A percentile compares a stretch with the other conserved stretches of the same genome.
phyloP scores from a whole-genome alignment of 2,888 invertebrate genomes.

The Drosophila anomalipes region DNA sequence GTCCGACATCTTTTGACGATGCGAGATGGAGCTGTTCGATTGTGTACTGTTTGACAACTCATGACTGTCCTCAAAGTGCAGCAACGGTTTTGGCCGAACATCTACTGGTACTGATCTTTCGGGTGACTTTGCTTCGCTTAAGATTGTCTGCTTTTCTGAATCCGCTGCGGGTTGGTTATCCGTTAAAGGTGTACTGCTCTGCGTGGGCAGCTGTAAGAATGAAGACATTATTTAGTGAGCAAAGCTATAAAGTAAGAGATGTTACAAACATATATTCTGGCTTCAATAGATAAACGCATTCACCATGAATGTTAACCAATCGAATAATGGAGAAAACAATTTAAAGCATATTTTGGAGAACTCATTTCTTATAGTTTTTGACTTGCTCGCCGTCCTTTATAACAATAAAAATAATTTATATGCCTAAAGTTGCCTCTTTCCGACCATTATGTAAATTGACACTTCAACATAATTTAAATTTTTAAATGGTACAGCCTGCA shows the following conservation, averaged over 20 bases:
- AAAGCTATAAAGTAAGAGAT: background rate
- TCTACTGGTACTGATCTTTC: background rate
- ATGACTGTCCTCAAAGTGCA: background rate
- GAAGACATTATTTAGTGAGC: background rate
- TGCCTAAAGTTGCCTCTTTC: background rate
- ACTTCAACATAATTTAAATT: background rate
- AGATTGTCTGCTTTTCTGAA: background rate
- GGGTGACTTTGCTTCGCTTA: background rate
- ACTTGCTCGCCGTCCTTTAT: background rate
- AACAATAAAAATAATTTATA: background rate
- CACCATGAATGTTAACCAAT: background rate
- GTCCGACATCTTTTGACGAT: constrained; percentile 3
- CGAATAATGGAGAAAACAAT: background rate
- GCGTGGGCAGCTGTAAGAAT: constrained; percentile 29
- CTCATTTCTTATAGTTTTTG: background rate
- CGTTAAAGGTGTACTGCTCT: constrained; percentile 37
- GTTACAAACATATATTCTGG: background rate
- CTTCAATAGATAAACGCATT: background rate
- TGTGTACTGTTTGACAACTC: background rate
- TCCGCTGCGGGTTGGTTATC: background rate
- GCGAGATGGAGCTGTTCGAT: background rate
- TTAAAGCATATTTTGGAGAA: background rate
- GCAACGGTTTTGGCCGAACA: background rate
- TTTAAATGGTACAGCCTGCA: background rate
- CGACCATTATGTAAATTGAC: background rate